These are phyloP conservation scores for Brachionus plicatilis DNA, from an alignment of 1,140 invertebrate species.

Conservation along the genomic window DNA sequence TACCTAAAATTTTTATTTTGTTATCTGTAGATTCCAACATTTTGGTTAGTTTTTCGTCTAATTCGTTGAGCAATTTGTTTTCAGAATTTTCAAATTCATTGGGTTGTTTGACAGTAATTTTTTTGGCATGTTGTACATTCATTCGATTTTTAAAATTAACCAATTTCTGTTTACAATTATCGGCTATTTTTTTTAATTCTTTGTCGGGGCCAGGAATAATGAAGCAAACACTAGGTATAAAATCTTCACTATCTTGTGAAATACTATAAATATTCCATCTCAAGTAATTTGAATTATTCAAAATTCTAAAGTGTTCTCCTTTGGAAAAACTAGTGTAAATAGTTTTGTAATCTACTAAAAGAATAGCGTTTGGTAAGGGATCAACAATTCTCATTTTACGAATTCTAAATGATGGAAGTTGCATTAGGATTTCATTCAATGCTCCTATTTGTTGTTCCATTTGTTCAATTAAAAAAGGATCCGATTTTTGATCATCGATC, in stretches of 20 bases:
- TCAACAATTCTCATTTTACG: not conserved
- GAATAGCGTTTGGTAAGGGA: not conserved
- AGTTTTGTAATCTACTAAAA: not conserved
- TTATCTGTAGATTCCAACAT: not conserved
- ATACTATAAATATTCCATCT: not conserved
- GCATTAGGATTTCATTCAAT: not conserved
- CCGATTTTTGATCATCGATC: not conserved
- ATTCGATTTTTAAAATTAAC: not conserved
- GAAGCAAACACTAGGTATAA: not conserved
- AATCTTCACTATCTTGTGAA: not conserved
- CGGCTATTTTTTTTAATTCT: not conserved
- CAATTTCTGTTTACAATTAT: not conserved
- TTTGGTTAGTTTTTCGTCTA: not conserved
- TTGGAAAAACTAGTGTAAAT: not conserved
- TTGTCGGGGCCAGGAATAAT: not conserved
- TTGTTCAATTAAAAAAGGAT: not conserved
- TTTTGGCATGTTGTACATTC: not conserved
- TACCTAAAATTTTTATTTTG: slow-evolving; percentile 3
- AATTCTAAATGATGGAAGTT: not conserved
- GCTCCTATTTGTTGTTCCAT: not conserved
- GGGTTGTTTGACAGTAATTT: not conserved
- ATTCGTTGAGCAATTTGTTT: not conserved
- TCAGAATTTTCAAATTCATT: not conserved
- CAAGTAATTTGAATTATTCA: slow-evolving; percentile 13
- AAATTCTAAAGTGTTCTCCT: not conserved